These are phyloP conservation scores for Leptonema lineaticorne DNA, from an alignment of 1,140 invertebrate species.

Conservation along the genomic window DNA sequence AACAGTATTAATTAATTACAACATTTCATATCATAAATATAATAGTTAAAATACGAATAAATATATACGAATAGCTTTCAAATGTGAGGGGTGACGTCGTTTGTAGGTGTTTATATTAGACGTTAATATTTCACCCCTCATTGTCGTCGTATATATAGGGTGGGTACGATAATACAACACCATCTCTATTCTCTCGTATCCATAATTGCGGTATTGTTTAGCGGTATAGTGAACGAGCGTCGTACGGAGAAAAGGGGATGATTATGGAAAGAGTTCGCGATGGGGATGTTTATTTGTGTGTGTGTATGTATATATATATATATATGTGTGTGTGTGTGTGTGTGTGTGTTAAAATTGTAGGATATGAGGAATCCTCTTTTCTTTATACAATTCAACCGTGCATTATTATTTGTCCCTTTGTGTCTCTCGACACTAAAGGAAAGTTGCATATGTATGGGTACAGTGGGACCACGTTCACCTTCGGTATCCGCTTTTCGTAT, in stretches of 20 bases:
- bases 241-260: no score
- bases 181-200: neutral
- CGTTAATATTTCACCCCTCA: conserved; percentile 1
- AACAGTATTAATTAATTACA: no score
- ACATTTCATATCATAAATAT: no score
- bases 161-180: neutral
- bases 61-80: neutral
- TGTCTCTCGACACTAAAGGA: neutral
- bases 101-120: conserved; percentile 9
- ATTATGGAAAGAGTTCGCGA: neutral
- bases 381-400: neutral
- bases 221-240: no score
- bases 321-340: neutral
- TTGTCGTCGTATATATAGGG: neutral
- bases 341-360: no score
- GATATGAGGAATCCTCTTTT: no score
- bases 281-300: neutral
- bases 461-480: conserved; percentile 5
- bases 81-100: neutral
- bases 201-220: neutral
- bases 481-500: neutral
- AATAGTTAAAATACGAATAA: neutral
- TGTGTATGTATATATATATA: neutral
- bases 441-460: no score
- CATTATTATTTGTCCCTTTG: neutral